These are phyloP conservation scores for Chiroxiphia lanceolata DNA, from an alignment of 2,797 vertebrate genomes.

Conservation along the genomic window DNA sequence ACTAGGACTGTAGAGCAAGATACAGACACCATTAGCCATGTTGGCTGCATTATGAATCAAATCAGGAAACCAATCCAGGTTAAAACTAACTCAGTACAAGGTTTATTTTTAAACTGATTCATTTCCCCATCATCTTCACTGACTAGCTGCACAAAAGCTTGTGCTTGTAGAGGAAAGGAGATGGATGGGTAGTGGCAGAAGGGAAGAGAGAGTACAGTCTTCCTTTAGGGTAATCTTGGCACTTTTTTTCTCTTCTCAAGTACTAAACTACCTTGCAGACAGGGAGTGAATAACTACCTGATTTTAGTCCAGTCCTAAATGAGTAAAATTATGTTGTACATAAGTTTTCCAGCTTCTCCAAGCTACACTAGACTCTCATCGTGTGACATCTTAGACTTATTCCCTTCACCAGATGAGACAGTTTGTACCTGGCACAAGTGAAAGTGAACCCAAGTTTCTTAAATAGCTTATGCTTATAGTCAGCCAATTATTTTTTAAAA, in stretches of 20 bases:
- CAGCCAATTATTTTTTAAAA: background rate
- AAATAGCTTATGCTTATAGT: background rate
- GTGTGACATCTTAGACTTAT: background rate
- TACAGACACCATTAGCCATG: constrained; percentile 16
- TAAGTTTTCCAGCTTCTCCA: background rate
- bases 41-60: constrained; percentile 31
- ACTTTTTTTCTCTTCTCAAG: background rate
- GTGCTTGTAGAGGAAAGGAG: background rate
- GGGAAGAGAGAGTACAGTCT: background rate
- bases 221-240: background rate
- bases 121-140: constrained; percentile 7
- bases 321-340: background rate
- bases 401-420: background rate
- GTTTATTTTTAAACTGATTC: constrained; percentile 33
- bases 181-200: background rate
- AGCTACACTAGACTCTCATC: background rate
- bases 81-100: constrained; percentile 25
- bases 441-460: background rate
- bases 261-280: background rate
- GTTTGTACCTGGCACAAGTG: background rate
- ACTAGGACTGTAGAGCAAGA: background rate
- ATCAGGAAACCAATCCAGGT: constrained; percentile 42
- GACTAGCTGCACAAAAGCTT: background rate
- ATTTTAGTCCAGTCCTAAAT: background rate
- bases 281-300: background rate